Evolutionary conservation across 2,797 vertebrate species (phyloP), one percentile per base, ranked within the genome.

Genomic region (Podarcis siculus): DNA sequence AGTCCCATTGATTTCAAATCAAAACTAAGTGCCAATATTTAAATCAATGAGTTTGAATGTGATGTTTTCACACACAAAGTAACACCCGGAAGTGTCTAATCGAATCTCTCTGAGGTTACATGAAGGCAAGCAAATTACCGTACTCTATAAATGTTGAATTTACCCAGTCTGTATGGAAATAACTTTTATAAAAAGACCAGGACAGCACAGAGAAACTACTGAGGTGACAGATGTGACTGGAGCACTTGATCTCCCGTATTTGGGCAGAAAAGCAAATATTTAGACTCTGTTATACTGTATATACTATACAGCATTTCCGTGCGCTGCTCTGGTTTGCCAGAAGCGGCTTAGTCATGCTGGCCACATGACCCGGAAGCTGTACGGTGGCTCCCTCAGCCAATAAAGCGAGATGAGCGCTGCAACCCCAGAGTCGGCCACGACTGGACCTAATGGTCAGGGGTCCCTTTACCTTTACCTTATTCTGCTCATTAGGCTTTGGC

Each of bases 71-170:
- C 45, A 35, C n/a, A 79, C 49, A 27, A 69, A 49, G 3, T 35
- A 32, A 79, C 55, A 32, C 35, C 30, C 23, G 21, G 37, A 79
- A 61, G 32, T 13, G 12, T 8, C 82, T 93, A 87, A 91, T 91
- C 64, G 67, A 75, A 61, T 88, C 91, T 92, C 78, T 83, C 88
- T 64, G 0, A 23, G 30, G 4, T 30, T 6, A 19, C 69, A 17
- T 87, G 83, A 69, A 13, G 81, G 64, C 55, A 19, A 42, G 12
- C 0, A 4, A 37, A 10, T 76, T 6, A 39, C n/a, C n/a, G n/a
- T n/a, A n/a, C 88, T 92, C 66, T n/a, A 21, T 55, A 0, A 1
- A 3, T 3, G 81, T 91, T 88, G 79, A 2, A 91, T n/a, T 84
- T 86, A 45, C 10, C 27, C 49, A 78, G 66, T 17, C 25, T 27